Evolutionary conservation across 1,140 invertebrate genomes (phyloP).

Genomic region (Bombus terrestris): DNA sequence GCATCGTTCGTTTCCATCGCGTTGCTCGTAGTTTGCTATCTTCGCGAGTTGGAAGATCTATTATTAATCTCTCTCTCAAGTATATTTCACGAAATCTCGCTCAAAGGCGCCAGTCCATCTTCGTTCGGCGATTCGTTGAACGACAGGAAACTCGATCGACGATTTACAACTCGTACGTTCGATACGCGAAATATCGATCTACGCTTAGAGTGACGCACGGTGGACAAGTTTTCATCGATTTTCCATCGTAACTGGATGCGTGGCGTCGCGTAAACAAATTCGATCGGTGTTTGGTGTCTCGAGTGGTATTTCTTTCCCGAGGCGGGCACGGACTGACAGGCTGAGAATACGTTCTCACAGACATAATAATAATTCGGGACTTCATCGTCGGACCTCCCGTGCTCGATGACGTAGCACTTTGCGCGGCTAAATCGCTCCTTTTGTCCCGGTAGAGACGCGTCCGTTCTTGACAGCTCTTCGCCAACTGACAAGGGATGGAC

Average conservation of each 20-base stretch:
- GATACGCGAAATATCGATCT: no score
- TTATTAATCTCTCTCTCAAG: not conserved
- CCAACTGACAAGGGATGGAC: constrained; percentile 73
- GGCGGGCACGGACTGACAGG: constrained; percentile 41
- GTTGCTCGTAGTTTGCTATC: not conserved
- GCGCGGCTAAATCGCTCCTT: constrained; percentile 70
- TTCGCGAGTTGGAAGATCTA: not conserved
- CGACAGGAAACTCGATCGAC: no score
- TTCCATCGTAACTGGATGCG: not conserved
- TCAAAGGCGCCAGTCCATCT: no score
- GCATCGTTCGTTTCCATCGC: not conserved
- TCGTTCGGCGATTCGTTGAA: no score
- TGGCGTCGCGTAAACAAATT: constrained; percentile 59
- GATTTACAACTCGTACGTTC: no score
- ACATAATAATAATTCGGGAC: constrained; percentile 71
- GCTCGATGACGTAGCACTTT: constrained; percentile 74
- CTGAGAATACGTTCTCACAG: constrained; percentile 59
- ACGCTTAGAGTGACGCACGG: fast-evolving
- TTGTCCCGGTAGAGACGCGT: constrained; percentile 70
- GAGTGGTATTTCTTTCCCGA: constrained; percentile 64
- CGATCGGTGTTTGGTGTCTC: constrained; percentile 56
- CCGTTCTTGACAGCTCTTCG: constrained; percentile 64
- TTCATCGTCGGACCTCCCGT: constrained; percentile 76
- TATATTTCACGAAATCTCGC: no score
- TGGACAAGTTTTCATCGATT: not conserved